A percentile compares a stretch with the other conserved stretches of the same genome.
Evolutionary conservation across 2,113 vertebrate genomes (phyloP).

Genomic region (Alligator mississippiensis): DNA sequence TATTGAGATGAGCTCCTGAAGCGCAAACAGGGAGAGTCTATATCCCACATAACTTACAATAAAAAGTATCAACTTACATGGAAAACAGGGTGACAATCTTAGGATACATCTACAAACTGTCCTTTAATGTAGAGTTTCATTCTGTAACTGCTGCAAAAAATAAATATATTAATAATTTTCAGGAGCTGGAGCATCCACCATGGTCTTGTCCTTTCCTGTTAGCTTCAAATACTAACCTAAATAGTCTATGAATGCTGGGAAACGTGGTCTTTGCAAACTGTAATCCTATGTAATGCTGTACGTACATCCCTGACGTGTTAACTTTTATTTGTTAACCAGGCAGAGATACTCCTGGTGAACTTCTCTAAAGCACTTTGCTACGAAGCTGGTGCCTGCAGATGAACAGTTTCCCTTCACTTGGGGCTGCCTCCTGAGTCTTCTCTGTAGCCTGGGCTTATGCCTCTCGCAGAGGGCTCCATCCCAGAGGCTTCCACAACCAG

Average conservation of each 20-base stretch:
- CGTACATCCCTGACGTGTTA: not conserved
- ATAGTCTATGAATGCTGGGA: not conserved
- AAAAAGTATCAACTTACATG: not conserved
- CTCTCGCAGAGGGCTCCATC: no score
- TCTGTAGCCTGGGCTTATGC: no score
- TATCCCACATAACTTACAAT: not conserved
- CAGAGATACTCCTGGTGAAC: not conserved
- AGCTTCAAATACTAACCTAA: not conserved
- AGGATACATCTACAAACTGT: not conserved
- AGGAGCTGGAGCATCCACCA: not conserved
- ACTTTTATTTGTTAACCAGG: not conserved
- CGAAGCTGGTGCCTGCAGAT: not conserved
- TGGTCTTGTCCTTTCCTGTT: not conserved
- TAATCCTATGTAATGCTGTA: not conserved
- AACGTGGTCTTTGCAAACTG: not conserved
- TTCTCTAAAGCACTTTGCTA: slow-evolving; percentile 20
- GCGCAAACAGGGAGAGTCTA: not conserved
- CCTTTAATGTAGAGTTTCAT: not conserved
- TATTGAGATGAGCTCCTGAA: not conserved
- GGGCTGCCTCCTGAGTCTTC: no score
- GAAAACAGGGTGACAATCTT: not conserved
- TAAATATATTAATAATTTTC: not conserved
- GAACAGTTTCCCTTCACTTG: not conserved
- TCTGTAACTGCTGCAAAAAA: not conserved
- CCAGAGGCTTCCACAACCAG: no score